Conservation (phyloP, 64 coral and sea anemone species). For the Catalaphyllia jardinei region DNA sequence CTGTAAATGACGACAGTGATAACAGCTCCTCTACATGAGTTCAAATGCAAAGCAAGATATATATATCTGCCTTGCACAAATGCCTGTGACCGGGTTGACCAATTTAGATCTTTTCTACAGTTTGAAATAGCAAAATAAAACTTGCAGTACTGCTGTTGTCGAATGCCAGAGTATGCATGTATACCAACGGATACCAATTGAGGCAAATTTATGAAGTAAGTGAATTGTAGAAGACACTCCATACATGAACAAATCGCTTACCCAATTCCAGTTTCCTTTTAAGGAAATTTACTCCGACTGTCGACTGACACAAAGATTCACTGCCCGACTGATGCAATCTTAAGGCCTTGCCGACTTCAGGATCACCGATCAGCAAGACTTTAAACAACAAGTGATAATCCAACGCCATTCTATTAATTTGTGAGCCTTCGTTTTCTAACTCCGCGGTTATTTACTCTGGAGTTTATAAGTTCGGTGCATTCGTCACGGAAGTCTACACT, state of each 20-base stretch:
- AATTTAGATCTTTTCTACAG: no score
- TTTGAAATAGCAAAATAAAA: no score
- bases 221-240: neutral
- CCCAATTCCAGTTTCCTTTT: conserved; percentile 35
- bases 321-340: neutral
- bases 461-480: neutral
- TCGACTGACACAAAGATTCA: neutral
- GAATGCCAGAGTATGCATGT: no score
- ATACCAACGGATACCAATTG: no score
- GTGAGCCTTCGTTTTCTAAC: neutral
- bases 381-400: conserved; percentile 46
- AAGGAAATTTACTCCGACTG: neutral
- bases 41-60: no score
- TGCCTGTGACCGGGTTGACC: no score
- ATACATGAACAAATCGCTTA: neutral
- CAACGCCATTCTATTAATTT: conserved; percentile 9
- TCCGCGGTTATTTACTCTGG: neutral
- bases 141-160: no score
- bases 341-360: neutral
- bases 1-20: no score
- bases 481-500: neutral
- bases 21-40: no score
- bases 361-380: conserved; percentile 7
- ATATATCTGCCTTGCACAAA: no score
- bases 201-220: no score